phyloP scores from a whole-genome alignment of 2,113 vertebrate species.

The Aleadryas rufinucha region DNA sequence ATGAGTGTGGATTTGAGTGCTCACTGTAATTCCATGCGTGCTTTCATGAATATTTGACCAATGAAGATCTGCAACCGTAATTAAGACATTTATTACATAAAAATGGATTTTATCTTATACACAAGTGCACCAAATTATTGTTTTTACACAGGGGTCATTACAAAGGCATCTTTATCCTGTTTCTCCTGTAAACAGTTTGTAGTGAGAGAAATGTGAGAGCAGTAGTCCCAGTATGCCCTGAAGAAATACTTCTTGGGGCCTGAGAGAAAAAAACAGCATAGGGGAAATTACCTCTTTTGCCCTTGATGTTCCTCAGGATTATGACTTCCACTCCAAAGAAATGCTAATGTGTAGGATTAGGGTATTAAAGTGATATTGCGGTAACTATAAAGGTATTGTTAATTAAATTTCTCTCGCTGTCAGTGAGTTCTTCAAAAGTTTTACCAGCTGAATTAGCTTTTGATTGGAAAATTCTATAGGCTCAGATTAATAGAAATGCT shows the following conservation, averaged over 20 bases:
- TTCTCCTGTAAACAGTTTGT: neutral
- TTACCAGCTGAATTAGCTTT: neutral
- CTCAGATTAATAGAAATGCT: neutral
- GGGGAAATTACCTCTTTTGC: neutral
- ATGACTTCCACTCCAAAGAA: neutral
- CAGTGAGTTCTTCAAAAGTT: neutral
- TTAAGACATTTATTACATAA: slow-evolving; percentile 48
- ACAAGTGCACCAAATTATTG: neutral
- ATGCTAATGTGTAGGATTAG: neutral
- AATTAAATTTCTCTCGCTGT: neutral
- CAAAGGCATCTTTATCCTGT: neutral
- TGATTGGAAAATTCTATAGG: neutral
- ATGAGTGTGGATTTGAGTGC: neutral
- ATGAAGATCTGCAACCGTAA: neutral
- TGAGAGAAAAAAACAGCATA: neutral
- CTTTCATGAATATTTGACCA: neutral
- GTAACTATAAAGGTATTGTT: neutral
- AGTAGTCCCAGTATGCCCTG: neutral
- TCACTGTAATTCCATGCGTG: neutral
- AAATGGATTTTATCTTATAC: neutral
- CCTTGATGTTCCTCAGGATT: neutral
- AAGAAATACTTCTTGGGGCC: neutral
- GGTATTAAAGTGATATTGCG: neutral
- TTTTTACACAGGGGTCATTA: neutral
- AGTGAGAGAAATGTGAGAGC: neutral